Conservation (phyloP, 2,797 vertebrate species). For the Synanceia verrucosa region DNA sequence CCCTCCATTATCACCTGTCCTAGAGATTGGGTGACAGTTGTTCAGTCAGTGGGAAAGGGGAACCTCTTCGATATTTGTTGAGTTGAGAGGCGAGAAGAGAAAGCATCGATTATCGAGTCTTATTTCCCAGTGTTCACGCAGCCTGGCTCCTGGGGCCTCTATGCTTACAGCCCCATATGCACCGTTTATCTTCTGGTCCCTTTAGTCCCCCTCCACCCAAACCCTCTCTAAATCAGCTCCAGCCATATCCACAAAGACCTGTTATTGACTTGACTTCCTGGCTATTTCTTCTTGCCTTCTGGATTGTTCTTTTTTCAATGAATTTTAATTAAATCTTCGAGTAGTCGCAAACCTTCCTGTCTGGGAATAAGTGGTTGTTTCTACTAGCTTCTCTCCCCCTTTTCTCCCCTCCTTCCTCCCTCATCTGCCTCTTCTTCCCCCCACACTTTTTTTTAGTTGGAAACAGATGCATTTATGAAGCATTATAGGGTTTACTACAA, state of each 20-base stretch:
- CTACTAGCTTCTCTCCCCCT: constrained; percentile 1
- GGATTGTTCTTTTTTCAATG: constrained; percentile 38
- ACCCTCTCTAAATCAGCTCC: neutral
- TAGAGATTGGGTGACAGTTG: constrained; percentile 66
- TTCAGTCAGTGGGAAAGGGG: constrained; percentile 74
- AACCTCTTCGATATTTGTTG: constrained; percentile 66
- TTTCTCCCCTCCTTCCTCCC: neutral
- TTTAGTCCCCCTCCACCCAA: constrained; percentile 22
- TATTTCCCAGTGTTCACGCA: constrained; percentile 56
- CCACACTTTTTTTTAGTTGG: constrained; percentile 39
- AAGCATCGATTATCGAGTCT: constrained; percentile 74
- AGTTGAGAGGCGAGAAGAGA: constrained; percentile 63
- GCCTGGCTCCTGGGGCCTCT: constrained; percentile 35
- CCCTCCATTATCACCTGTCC: constrained; percentile 74
- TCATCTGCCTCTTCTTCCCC: constrained; percentile 6
- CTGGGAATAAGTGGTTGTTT: constrained; percentile 55
- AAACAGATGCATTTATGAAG: constrained; percentile 77
- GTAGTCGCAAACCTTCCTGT: constrained; percentile 30
- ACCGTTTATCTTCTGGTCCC: constrained; percentile 7
- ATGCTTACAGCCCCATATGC: constrained; percentile 26
- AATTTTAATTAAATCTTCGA: constrained; percentile 74
- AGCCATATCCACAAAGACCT: constrained; percentile 29
- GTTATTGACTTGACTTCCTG: constrained; percentile 45
- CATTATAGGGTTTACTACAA: constrained; percentile 50
- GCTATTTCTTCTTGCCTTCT: constrained; percentile 15